Conservation (phyloP, 2,797 vertebrate species). For the Sebastiscus albofasciatus region DNA sequence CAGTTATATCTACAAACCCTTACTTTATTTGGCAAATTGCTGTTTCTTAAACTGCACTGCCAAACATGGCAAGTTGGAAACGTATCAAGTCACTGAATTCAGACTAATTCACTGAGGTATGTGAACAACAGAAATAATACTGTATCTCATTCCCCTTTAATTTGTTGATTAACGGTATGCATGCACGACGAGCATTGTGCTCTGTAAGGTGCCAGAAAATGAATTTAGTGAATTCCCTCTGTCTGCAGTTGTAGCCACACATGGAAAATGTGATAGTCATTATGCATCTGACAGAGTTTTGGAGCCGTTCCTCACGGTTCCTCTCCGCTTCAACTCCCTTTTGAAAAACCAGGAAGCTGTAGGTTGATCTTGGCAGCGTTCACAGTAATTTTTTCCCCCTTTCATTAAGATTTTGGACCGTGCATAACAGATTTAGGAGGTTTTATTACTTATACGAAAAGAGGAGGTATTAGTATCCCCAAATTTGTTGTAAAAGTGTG, state of each 20-base stretch:
- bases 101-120: background rate
- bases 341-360: slow-evolving; percentile 89
- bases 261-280: slow-evolving; percentile 87
- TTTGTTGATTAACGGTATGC: slow-evolving; percentile 17
- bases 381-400: slow-evolving; percentile 78
- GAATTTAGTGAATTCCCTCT: slow-evolving; percentile 42
- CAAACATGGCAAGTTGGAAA: background rate
- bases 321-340: slow-evolving; percentile 80
- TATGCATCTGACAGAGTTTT: slow-evolving; percentile 84
- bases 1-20: background rate
- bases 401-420: slow-evolving; percentile 90
- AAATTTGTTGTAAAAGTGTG: slow-evolving; percentile 85
- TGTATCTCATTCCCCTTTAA: background rate
- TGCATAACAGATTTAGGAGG: slow-evolving; percentile 85
- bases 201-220: slow-evolving; percentile 46
- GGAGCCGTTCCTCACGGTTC: slow-evolving; percentile 77
- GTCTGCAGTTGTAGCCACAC: slow-evolving; percentile 57
- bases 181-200: slow-evolving; percentile 13
- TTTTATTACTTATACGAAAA: slow-evolving; percentile 84
- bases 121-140: background rate
- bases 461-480: slow-evolving; percentile 84
- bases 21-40: background rate
- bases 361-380: slow-evolving; percentile 91
- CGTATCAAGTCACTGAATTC: background rate
- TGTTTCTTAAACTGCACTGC: background rate